phyloP scores from a whole-genome alignment of 2,888 invertebrate species.

The Andrena chrysosceles region DNA sequence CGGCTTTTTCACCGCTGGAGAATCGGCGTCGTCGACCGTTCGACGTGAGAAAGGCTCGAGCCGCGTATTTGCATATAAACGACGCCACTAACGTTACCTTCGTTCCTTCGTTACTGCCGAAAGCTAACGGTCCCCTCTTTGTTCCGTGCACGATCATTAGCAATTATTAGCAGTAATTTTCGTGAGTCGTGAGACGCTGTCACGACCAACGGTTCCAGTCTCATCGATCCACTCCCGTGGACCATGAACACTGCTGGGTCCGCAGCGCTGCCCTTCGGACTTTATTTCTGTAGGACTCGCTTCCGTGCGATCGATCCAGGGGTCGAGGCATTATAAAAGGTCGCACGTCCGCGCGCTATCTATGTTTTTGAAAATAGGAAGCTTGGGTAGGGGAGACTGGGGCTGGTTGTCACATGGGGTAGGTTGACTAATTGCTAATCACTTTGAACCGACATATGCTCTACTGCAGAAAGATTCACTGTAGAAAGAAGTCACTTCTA shows the following conservation, averaged over 20 bases:
- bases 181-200: conserved; percentile 47
- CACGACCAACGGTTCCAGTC: conserved; percentile 11
- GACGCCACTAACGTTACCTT: conserved; percentile 52
- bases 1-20: conserved; percentile 21
- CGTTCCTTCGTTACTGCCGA: conserved; percentile 40
- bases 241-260: neutral
- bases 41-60: conserved; percentile 60
- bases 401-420: too few relatives aligned
- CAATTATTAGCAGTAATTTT: conserved; percentile 64
- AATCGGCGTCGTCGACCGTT: conserved; percentile 40
- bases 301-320: neutral
- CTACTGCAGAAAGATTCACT: too few relatives aligned
- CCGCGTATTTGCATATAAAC: conserved; percentile 61
- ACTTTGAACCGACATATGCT: too few relatives aligned
- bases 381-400: too few relatives aligned
- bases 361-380: too few relatives aligned
- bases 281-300: neutral
- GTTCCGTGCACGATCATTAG: conserved; percentile 59
- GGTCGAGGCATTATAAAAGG: too few relatives aligned
- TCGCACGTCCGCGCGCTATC: too few relatives aligned
- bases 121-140: conserved; percentile 55
- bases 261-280: neutral
- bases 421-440: too few relatives aligned
- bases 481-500: too few relatives aligned
- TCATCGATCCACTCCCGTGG: conserved; percentile 16